phyloP scores from a whole-genome alignment of 2,888 invertebrate genomes.

The Muschampia plurimacula region DNA sequence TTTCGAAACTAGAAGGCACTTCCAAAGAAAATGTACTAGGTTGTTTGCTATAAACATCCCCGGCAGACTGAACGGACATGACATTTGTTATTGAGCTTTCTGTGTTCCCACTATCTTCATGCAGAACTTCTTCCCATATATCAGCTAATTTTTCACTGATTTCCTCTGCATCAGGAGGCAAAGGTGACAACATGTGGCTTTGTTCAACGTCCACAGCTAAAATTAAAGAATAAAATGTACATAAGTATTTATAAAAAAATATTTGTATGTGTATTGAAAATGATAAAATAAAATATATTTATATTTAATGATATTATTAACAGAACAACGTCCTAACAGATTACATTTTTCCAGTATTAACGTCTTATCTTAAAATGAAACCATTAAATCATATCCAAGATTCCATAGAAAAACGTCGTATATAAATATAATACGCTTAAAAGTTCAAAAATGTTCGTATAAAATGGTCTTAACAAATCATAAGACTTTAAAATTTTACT shows the following conservation, averaged over 20 bases:
- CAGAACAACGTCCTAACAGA: constrained; percentile 4
- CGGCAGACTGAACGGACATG: background rate
- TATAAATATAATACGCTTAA: background rate
- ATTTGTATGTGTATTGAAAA: background rate
- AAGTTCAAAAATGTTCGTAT: background rate
- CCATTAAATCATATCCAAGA: background rate
- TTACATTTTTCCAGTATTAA: background rate
- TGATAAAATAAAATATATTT: background rate
- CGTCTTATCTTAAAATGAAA: background rate
- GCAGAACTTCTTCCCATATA: background rate
- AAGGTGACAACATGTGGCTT: background rate
- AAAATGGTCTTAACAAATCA: background rate
- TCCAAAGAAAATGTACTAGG: background rate
- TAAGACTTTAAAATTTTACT: background rate
- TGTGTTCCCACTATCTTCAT: background rate
- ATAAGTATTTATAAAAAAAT: background rate
- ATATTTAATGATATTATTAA: background rate
- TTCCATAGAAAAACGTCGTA: background rate
- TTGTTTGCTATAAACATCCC: background rate
- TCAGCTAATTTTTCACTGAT: background rate
- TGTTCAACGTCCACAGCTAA: background rate
- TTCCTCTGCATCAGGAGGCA: background rate
- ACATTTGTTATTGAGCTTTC: background rate
- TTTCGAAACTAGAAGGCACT: background rate
- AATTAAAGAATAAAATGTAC: background rate